Evolutionary conservation across 2,797 vertebrate species (phyloP), one percentile per base, ranked within the genome.

Genomic region (Myoxocephalus aenaeus): DNA sequence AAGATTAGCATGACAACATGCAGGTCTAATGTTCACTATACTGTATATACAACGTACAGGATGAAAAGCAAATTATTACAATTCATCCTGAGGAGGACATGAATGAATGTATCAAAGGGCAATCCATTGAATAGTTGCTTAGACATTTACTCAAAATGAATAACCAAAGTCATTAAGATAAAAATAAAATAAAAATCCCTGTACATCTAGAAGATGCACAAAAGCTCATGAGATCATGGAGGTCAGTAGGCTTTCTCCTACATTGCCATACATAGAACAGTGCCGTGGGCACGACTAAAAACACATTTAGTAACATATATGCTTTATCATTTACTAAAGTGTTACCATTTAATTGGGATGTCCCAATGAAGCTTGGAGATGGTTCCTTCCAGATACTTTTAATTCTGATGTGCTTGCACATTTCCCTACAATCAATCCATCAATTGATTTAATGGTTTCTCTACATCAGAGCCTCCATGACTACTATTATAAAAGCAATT

Each of bases 381-480:
- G 5, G 9, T 34, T 54, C 59, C 48, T 75, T 81, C 73, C 36
- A 67, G 13, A 65, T 54, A 61, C 62, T 74, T 79, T 58, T 11
- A 27, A 79, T 72, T 79, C 25, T 86, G 51, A 76, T 87, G 65
- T 58, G 70, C 34, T 83, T 82, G 86, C 79, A 87, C 67, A 78
- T 82, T 89, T 77, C 46, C 7, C 40, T 38, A 68, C 58, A 83
- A 82, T 17, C 83, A 85, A 91, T 90, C 83, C 71, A 85, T 92
- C 82, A 90, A 92, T 86, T 90, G 82, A 92, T 93, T 91, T 92
- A 80, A 84, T 87, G 77, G 70, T 89, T 86, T 85, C 77, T 78
- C 77, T 68, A 42, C 85, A 84, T 81, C 65, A 76, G 56, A 77
- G 77, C 76, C 75, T 84, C 75, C 70, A 86, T 82, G 61, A 71